Percentiles rank a stretch among this genome's conserved stretches.
Evolutionary conservation across 1,140 invertebrate genomes (phyloP).

Genomic region (Gyrodactylus bullatarudis): DNA sequence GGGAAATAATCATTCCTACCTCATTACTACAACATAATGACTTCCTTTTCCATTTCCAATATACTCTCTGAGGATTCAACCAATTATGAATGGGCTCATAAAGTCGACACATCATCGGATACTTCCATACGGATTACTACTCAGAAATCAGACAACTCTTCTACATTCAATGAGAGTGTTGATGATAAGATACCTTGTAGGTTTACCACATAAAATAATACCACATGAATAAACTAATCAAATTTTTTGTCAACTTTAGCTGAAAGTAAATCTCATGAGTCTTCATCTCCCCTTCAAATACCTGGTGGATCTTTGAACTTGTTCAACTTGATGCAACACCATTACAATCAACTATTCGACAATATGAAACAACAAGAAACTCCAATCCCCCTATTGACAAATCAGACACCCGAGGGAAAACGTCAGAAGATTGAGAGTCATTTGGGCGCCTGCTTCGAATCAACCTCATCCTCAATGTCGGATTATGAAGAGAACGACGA

Average conservation of each 20-base stretch:
- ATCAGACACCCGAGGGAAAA: not conserved
- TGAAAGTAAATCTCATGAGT: not conserved
- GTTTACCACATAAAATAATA: too few species aligned
- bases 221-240: too few species aligned
- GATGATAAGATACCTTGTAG: not conserved
- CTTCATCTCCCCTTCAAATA: not conserved
- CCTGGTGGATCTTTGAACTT: not conserved
- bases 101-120: not conserved
- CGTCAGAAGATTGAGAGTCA: not conserved
- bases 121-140: not conserved
- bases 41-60: not conserved
- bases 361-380: not conserved
- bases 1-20: not conserved
- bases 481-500: not conserved
- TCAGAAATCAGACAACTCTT: not conserved
- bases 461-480: not conserved
- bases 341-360: not conserved
- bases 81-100: not conserved
- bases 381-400: not conserved
- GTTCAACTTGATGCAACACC: not conserved
- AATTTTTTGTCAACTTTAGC: not conserved
- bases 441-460: too few species aligned
- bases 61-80: not conserved
- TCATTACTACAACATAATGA: not conserved
- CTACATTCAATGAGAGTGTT: not conserved